These are phyloP conservation scores for Ancistrus triradiatus DNA, from an alignment of 2,113 vertebrate species.

Conservation along the genomic window DNA sequence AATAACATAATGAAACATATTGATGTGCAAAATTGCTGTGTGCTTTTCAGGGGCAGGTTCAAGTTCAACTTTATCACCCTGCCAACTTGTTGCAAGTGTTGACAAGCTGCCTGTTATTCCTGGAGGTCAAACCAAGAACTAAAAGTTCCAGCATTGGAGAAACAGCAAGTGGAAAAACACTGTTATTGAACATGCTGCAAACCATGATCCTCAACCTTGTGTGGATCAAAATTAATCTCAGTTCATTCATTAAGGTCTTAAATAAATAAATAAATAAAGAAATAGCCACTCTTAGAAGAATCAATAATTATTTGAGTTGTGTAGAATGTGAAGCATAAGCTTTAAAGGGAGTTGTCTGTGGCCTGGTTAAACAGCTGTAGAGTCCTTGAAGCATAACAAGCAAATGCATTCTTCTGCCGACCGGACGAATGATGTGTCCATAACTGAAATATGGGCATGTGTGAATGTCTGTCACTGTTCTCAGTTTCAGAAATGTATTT, in stretches of 20 bases:
- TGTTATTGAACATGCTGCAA: background rate
- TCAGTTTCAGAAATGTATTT: slow-evolving; percentile 71
- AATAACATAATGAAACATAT: too few species aligned
- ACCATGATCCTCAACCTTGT: background rate
- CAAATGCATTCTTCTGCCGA: slow-evolving; percentile 60
- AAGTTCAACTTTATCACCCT: slow-evolving; percentile 69
- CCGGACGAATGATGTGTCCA: slow-evolving; percentile 60
- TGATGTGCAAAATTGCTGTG: too few species aligned
- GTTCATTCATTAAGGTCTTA: background rate
- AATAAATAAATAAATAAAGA: background rate
- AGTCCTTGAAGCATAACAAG: slow-evolving; percentile 59
- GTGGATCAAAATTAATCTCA: background rate
- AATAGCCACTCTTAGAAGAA: background rate
- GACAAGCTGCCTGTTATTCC: slow-evolving; percentile 58
- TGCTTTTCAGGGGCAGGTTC: slow-evolving; percentile 56
- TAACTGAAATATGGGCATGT: slow-evolving; percentile 60
- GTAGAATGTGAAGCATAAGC: background rate
- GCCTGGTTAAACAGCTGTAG: slow-evolving; percentile 22
- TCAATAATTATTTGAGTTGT: background rate
- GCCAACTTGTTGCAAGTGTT: slow-evolving; percentile 55
- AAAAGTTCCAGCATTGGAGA: slow-evolving; percentile 34
- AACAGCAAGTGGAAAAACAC: slow-evolving; percentile 32
- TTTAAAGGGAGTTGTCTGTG: background rate
- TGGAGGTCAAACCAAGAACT: slow-evolving; percentile 59
- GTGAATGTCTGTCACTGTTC: slow-evolving; percentile 59